These are phyloP conservation scores for Strigops habroptila DNA, from an alignment of 2,113 vertebrate genomes.

Conservation along the genomic window DNA sequence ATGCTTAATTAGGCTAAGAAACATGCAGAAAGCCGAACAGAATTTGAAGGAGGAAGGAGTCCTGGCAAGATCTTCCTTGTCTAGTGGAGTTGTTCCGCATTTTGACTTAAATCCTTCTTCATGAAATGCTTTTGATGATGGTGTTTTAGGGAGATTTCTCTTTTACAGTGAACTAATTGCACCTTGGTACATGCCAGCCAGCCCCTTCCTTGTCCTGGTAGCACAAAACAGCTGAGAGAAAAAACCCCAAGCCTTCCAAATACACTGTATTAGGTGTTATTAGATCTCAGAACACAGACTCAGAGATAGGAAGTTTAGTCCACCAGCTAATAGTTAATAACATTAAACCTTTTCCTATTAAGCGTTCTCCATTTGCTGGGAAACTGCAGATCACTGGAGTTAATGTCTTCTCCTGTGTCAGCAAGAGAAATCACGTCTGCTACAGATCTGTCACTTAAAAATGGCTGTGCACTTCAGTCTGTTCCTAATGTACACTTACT, in stretches of 20 bases:
- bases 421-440: conserved; percentile 32
- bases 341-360: not conserved
- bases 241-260: not conserved
- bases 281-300: not conserved
- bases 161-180: not conserved
- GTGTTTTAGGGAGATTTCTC: not conserved
- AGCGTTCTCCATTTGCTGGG: not conserved
- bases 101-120: not conserved
- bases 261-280: not conserved
- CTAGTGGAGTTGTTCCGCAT: not conserved
- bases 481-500: not conserved
- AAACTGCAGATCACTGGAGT: not conserved
- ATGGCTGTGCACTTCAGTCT: not conserved
- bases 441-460: not conserved
- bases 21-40: not conserved
- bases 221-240: not conserved
- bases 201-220: not conserved
- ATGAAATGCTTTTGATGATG: not conserved
- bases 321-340: conserved; percentile 1
- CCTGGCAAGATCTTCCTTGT: not conserved
- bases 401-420: not conserved
- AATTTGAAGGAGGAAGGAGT: not conserved
- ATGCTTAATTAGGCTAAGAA: not conserved
- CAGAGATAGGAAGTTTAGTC: not conserved
- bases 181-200: not conserved